A percentile compares a stretch with the other conserved stretches of the same genome.
These are phyloP conservation scores for Simalia tracyae DNA, from an alignment of 2,797 vertebrate genomes.

Conservation along the genomic window DNA sequence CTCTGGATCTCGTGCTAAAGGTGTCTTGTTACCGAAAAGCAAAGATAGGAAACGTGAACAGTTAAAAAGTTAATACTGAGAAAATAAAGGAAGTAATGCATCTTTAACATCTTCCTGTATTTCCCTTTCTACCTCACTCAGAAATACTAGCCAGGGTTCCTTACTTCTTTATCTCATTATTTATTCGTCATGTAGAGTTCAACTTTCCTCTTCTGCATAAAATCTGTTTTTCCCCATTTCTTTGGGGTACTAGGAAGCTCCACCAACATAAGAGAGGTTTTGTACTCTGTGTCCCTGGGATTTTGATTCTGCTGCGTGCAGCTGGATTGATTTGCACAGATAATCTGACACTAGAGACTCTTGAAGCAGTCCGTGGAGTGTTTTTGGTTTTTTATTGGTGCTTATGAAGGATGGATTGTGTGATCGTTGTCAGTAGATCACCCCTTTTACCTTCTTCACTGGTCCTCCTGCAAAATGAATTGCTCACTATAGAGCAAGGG, in stretches of 20 bases:
- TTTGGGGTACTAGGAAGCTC: not conserved
- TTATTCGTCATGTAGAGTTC: not conserved
- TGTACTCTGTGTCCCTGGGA: not conserved
- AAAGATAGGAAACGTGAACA: not conserved
- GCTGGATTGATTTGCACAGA: not conserved
- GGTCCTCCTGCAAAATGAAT: no score
- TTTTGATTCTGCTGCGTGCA: not conserved
- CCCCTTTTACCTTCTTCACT: no score
- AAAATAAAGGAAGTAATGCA: not conserved
- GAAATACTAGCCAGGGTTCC: not conserved
- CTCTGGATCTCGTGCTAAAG: slow-evolving; percentile 16
- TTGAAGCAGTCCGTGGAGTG: not conserved
- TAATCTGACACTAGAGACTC: not conserved
- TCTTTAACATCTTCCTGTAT: not conserved
- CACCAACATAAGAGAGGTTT: not conserved
- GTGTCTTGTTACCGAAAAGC: not conserved
- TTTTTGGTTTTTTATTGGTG: no score
- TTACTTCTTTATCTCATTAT: not conserved
- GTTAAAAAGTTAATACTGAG: not conserved
- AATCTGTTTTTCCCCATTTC: not conserved
- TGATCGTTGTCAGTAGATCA: not conserved
- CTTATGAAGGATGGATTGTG: not conserved
- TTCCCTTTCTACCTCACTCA: not conserved
- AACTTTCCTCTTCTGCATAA: not conserved
- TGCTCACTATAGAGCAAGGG: no score